Base-by-base conservation (phyloP, 2,113 vertebrate genomes). In the Origma solitaria region DNA sequence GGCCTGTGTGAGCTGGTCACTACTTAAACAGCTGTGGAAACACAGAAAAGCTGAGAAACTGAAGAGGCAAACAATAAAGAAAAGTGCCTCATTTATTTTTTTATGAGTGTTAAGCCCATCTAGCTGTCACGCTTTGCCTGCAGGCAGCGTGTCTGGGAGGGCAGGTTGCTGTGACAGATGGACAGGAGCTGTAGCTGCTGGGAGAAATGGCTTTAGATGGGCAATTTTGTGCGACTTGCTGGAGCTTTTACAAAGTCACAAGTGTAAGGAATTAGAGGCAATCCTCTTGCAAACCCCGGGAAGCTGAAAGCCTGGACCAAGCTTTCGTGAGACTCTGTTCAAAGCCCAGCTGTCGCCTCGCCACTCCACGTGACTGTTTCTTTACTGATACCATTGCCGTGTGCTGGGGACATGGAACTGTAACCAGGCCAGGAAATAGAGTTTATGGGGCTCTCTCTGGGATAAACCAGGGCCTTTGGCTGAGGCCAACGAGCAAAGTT, bases 351-450 rank as follows among this genome's bases (percentile, higher is more conserved):
- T 40, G 1, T 15, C 0, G 0, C 22, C 0, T 15, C 0, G 0
- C 22, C 0, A 4, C 37, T 71, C 16, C 20, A 2, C 0, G 22
- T 5, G 18, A 10, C 23, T 22, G 9, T 21, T 58, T 45, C 57
- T 27, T 30, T 15, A 0, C 15, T 0, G 3, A 9, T 5, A 3
- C 12, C 6, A 0, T 8, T 1, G 8, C 38, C 0, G 0, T 0
- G 20, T 6, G 16, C 1, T 9, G 49, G 35, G 65, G 30, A 47
- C 0, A 1, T 0, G 1, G 3, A 13, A 2, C 15, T 10, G 38
- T 1, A 23, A 37, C 73, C 15, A 3, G 56, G 40, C 4, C 45
- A 49, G 53, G 23, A 57, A 62, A 35, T 1, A 1, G 0, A 7
- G 6, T 50, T 56, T 21, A 2, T 18, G 27, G 51, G 21, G 2